phyloP scores from a whole-genome alignment of 2,113 vertebrate species.

The Podarcis muralis region DNA sequence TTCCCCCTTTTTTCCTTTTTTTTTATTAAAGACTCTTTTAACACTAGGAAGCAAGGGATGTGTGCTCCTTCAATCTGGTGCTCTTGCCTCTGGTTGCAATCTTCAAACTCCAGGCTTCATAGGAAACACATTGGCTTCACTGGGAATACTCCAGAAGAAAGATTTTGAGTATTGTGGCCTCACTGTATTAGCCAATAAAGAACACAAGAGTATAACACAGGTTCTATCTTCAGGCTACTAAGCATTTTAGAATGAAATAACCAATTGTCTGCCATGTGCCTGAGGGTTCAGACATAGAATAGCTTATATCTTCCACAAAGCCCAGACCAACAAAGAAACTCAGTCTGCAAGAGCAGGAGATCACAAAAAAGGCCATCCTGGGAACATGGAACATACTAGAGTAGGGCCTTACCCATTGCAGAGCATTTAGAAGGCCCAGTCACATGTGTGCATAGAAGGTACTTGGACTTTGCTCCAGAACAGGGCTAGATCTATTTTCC shows the following conservation, averaged over 20 bases:
- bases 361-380: neutral
- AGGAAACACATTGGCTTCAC: constrained; percentile 16
- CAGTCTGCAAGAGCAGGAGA: neutral
- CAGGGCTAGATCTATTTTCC: neutral
- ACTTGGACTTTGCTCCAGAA: too few relatives aligned
- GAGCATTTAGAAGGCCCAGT: neutral
- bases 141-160: constrained; percentile 25
- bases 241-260: constrained; percentile 10
- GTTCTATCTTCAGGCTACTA: neutral
- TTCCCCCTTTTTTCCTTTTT: constrained; percentile 2
- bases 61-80: constrained; percentile 16
- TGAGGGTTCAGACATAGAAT: constrained; percentile 11
- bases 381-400: neutral
- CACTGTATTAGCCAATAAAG: neutral
- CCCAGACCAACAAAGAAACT: neutral
- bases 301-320: constrained; percentile 19
- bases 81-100: constrained; percentile 31
- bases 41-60: neutral
- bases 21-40: constrained; percentile 8
- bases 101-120: constrained; percentile 28
- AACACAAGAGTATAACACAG: constrained; percentile 9
- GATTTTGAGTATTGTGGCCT: constrained; percentile 25
- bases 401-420: neutral
- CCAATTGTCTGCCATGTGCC: neutral
- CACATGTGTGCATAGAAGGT: neutral